Conservation (phyloP, 2,888 invertebrate species). For the Chalcis sispes region DNA sequence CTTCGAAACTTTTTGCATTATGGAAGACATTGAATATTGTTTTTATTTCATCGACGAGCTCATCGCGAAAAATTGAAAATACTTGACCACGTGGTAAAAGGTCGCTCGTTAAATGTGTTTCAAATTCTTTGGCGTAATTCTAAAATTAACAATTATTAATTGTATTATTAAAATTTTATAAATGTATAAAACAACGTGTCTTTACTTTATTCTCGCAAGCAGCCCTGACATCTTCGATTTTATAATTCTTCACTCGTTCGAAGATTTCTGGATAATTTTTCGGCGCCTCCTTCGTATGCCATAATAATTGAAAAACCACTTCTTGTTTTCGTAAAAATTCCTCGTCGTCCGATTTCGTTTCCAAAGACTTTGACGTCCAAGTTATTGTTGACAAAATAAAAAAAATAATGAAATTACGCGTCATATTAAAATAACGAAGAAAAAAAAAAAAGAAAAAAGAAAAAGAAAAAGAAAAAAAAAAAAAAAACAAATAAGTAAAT, state of each 20-base stretch:
- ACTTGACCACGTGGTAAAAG: slow-evolving; percentile 67
- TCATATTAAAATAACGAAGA: slow-evolving; percentile 4
- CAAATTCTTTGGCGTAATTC: slow-evolving; percentile 71
- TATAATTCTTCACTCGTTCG: slow-evolving; percentile 41
- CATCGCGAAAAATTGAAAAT: slow-evolving; percentile 70
- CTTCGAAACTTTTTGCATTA: slow-evolving; percentile 80
- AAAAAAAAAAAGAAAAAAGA: not conserved
- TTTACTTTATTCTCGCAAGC: slow-evolving; percentile 41
- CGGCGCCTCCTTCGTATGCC: slow-evolving; percentile 33
- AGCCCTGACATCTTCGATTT: slow-evolving; percentile 36
- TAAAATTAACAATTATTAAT: not conserved
- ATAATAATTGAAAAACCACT: slow-evolving; percentile 42
- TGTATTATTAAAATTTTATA: not conserved
- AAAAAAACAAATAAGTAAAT: too few species aligned
- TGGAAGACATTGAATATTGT: slow-evolving; percentile 79
- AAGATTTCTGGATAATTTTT: slow-evolving; percentile 52
- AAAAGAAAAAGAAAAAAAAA: not conserved
- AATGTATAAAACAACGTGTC: not conserved
- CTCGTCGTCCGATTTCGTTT: not conserved
- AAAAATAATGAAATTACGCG: not conserved
- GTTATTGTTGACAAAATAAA: not conserved
- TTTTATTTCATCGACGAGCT: slow-evolving; percentile 77
- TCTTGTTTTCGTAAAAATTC: slow-evolving; percentile 47
- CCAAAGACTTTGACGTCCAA: not conserved
- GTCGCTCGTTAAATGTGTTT: slow-evolving; percentile 72